A percentile compares a stretch with the other conserved stretches of the same genome.
phyloP scores from a whole-genome alignment of 2,113 vertebrate genomes.

The Oncorhynchus keta region DNA sequence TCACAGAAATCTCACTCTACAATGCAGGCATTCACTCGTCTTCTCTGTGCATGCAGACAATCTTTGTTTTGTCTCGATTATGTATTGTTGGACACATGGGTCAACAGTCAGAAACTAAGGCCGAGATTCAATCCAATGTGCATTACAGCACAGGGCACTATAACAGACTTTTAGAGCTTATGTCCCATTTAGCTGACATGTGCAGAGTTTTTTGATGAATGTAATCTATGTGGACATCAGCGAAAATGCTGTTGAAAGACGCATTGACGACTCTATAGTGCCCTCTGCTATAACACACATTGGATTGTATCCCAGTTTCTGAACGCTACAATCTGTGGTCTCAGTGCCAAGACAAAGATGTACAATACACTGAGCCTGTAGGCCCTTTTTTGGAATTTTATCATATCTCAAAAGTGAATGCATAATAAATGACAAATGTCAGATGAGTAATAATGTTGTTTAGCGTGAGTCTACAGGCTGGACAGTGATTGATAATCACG shows the following conservation, averaged over 20 bases:
- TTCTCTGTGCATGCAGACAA: slow-evolving; percentile 7
- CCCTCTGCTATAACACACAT: too few species aligned
- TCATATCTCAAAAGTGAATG: slow-evolving; percentile 84
- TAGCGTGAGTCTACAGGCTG: slow-evolving; percentile 73
- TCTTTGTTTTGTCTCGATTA: slow-evolving; percentile 1
- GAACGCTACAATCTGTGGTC: too few species aligned
- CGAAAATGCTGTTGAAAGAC: neutral
- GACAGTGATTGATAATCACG: slow-evolving; percentile 73
- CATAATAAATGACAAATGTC: slow-evolving; percentile 81
- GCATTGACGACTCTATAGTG: neutral
- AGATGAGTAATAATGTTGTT: slow-evolving; percentile 71
- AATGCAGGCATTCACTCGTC: slow-evolving; percentile 28
- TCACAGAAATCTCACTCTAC: slow-evolving; percentile 25
- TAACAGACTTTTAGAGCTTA: too few species aligned
- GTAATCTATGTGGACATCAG: too few species aligned
- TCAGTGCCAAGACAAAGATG: neutral
- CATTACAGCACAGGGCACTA: too few species aligned
- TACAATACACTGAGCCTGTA: neutral
- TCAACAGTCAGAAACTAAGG: too few species aligned
- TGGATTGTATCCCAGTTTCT: too few species aligned
- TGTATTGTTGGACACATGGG: neutral
- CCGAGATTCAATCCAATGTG: too few species aligned
- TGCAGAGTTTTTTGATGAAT: too few species aligned
- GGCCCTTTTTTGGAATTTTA: slow-evolving; percentile 57
- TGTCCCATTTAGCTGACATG: neutral